Base-by-base conservation (phyloP, 2,888 invertebrate species). In the Ectemnius cavifrons region DNA sequence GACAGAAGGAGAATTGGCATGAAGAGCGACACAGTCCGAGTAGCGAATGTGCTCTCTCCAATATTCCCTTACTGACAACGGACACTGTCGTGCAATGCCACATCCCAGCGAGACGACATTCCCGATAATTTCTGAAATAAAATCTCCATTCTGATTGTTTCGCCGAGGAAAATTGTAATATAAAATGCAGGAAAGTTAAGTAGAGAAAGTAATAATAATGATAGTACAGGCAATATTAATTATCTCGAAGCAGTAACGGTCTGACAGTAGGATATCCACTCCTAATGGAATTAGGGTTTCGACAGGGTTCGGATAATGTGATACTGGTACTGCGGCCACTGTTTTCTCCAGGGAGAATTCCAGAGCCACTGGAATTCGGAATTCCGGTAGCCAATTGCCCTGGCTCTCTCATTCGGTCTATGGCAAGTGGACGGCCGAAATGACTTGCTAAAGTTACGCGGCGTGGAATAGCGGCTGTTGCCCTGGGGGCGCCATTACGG, bases 1-100 rank as follows among this genome's bases (percentile, higher is more conserved):
- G 52, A 11, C 63, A 67, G 62, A 71, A 64, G 81, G 70, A 81
- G 78, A 83, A 85, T 79, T 83, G 83, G 86, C 86, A 80, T 75
- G 80, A 75, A 79, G 80, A 81, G 84, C 75, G 61, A 63, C 66
- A 67, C 73, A 75, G 77, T 72, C 82, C 61, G 62, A 58, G 63
- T 20, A 71, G 3, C 23, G 23, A 66, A 63, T 56, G 69, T 67
- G 65, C 65, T 69, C 63, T 66, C 74, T 63, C 75, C 23, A 23
- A 23, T 71, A 71, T 73, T 73, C 79, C 67, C 71, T 75, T 64
- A 64, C 27, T 63, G 58, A 45, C 58, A 27, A 61, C 60, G 68
- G 63, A 63, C 59, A 20, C 69, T 63, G 37, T 37, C 37, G 37
- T 37, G 11, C 37, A 37, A 37, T 8, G 37, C 37, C 37, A 8